These are phyloP conservation scores for Dolichotis patagonum DNA, from an alignment of 2,113 vertebrate genomes.

Conservation along the genomic window DNA sequence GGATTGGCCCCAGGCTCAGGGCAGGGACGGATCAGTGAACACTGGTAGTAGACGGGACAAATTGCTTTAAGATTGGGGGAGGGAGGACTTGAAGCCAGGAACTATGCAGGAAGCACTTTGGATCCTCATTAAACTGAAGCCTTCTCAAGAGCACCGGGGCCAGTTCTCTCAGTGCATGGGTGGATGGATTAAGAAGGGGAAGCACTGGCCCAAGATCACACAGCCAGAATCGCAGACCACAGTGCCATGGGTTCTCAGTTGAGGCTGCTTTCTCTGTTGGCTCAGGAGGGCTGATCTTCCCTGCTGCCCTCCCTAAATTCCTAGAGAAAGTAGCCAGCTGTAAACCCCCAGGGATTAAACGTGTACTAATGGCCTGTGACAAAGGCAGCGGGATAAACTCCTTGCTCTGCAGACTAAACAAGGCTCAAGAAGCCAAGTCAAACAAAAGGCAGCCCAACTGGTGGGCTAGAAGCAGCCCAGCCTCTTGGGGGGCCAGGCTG, in stretches of 20 bases:
- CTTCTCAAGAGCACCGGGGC: background rate
- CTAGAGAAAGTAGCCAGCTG: slow-evolving; percentile 65
- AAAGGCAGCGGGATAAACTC: slow-evolving; percentile 77
- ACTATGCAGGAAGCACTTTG: background rate
- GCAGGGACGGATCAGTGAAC: slow-evolving; percentile 66
- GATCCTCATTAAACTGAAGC: background rate
- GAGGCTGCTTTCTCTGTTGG: background rate
- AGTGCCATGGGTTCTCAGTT: background rate
- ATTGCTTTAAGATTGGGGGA: slow-evolving; percentile 47
- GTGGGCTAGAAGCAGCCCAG: slow-evolving; percentile 36
- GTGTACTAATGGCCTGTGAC: slow-evolving; percentile 79
- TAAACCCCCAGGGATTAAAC: slow-evolving; percentile 78
- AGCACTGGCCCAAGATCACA: background rate
- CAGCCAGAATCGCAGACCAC: background rate
- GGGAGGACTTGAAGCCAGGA: background rate
- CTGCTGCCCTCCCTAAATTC: slow-evolving; percentile 61
- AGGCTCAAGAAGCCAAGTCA: slow-evolving; percentile 74
- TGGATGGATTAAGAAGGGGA: background rate
- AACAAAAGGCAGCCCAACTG: slow-evolving; percentile 70
- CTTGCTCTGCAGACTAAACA: slow-evolving; percentile 79
- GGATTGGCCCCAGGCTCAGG: slow-evolving; percentile 66
- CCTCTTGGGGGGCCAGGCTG: slow-evolving; percentile 46
- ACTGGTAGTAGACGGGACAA: slow-evolving; percentile 50
- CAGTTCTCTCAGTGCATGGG: background rate
- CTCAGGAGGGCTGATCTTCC: background rate